Base-by-base conservation (phyloP, 2,797 vertebrate species). In the Carduelis carduelis region DNA sequence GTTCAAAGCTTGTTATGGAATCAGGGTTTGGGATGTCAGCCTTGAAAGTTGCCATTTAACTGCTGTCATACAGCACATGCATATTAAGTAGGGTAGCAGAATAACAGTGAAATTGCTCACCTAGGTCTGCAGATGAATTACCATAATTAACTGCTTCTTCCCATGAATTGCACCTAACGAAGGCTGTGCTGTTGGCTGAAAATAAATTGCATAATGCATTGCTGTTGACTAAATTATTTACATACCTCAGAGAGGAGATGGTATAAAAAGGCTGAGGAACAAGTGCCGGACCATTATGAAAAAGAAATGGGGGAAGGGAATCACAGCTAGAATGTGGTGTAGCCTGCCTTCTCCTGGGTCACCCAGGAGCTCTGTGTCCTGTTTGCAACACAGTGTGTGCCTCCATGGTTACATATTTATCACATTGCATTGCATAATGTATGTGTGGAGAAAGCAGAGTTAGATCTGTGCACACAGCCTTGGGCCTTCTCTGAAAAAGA, bases 171-270 rank as follows among this genome's bases (percentile, higher is more conserved):
- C 83, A 92, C 37, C 96, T 97, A 96, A 96, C 41, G 72, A 97
- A 90, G 75, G n/a, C 90, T 96, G 82, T 93, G 92, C 80, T 94
- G 83, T 94, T 96, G 93, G 90, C 83, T 93, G 96, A 85, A 96
- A 97, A 96, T 96, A 96, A 95, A 96, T 96, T 95, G 94, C 94
- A 95, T 94, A 96, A 94, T 96, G 91, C 87, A 61, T 94, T 95
- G 87, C 89, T 81, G 65, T 96, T 96, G 86, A 94, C 91, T 96
- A 75, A 95, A 97, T 97, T 96, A 97, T 96, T 97, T 96, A 96
- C 87, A 71, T 96, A 87, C 76, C 86, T 95, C 77, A 49, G 80
- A 86, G 85, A 83, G 79, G 70, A 89, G 70, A 72, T 46, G 75
- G 64, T 90, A 61, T 83, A 60, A 96, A 89, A 96, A 92, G 65